A percentile compares a stretch with the other conserved stretches of the same genome.
These are phyloP conservation scores for Agrotis puta DNA, from an alignment of 2,888 invertebrate genomes.

Conservation along the genomic window DNA sequence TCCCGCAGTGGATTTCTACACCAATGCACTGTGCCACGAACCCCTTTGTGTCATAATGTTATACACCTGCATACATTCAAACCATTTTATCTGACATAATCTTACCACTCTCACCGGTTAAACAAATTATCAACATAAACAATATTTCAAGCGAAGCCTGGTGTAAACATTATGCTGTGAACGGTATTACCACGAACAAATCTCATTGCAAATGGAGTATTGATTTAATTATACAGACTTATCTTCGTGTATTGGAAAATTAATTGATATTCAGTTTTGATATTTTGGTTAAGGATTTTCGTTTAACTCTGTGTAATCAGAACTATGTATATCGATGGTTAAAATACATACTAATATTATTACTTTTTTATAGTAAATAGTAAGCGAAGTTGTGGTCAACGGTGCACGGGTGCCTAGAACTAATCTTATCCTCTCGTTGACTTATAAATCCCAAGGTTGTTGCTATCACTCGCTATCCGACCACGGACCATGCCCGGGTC, in stretches of 20 bases:
- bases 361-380: too few relatives aligned
- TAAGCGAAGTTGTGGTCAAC: too few relatives aligned
- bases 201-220: conserved; percentile 1
- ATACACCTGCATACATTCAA: conserved; percentile 24
- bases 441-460: too few relatives aligned
- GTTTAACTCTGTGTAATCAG: neutral
- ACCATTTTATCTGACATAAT: conserved; percentile 10
- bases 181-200: conserved; percentile 38
- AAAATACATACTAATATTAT: too few relatives aligned
- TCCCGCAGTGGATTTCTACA: too few relatives aligned
- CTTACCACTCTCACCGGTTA: neutral
- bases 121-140: conserved; percentile 5
- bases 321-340: too few relatives aligned
- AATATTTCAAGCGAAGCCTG: conserved; percentile 19
- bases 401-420: too few relatives aligned
- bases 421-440: too few relatives aligned
- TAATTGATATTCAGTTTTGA: neutral
- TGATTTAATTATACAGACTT: conserved; percentile 8
- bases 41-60: neutral
- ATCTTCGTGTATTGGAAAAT: neutral
- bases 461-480: too few relatives aligned
- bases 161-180: conserved; percentile 23
- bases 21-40: neutral
- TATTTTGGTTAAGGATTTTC: neutral
- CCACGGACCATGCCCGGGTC: too few relatives aligned